These are phyloP conservation scores for Petrolisthes manimaculis DNA, from an alignment of 2,888 invertebrate genomes.

Conservation along the genomic window DNA sequence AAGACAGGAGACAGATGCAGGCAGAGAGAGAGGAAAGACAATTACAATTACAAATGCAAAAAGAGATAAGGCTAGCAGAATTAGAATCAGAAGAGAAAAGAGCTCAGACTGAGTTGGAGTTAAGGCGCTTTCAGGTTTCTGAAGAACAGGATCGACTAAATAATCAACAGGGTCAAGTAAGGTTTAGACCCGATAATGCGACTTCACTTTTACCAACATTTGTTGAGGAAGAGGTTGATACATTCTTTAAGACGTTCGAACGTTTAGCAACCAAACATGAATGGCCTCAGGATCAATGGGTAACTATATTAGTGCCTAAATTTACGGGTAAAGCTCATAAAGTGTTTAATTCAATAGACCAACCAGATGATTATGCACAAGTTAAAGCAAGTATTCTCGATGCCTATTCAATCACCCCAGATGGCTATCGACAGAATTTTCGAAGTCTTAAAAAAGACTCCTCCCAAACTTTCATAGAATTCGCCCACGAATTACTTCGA, in stretches of 20 bases:
- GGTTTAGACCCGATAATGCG: neutral
- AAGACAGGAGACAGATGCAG: no score
- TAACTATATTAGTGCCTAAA: neutral
- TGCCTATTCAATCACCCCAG: conserved; percentile 1
- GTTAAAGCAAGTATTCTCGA: neutral
- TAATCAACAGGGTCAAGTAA: neutral
- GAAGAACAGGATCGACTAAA: neutral
- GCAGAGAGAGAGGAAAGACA: no score
- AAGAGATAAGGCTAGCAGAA: neutral
- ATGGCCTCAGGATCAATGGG: neutral
- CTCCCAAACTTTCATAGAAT: neutral
- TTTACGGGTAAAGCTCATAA: conserved; percentile 4
- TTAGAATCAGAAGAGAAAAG: neutral
- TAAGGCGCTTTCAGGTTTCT: neutral
- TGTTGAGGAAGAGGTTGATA: neutral
- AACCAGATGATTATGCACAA: neutral
- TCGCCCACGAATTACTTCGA: neutral
- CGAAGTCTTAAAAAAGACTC: neutral
- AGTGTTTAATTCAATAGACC: neutral
- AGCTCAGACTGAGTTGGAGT: neutral
- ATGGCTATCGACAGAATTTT: conserved; percentile 1
- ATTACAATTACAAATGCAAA: neutral
- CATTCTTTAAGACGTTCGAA: neutral
- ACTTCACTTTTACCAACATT: neutral
- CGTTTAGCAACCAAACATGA: neutral